These are phyloP conservation scores for Stigmatopora argus DNA, from an alignment of 2,113 vertebrate genomes.

Conservation along the genomic window DNA sequence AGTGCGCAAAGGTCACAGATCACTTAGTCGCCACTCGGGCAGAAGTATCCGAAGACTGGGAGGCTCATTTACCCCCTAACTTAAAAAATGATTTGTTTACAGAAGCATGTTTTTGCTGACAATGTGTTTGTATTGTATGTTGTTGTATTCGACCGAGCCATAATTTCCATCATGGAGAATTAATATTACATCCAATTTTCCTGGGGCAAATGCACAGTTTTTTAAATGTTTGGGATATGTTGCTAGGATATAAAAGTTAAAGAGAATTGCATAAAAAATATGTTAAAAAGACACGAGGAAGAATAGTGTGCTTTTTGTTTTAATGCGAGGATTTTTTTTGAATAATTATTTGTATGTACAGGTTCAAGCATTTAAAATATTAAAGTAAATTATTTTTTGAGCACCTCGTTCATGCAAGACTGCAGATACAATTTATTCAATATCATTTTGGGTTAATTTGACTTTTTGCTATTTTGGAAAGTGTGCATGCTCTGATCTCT, in stretches of 20 bases:
- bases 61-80: no score
- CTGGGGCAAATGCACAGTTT: slow-evolving; percentile 3
- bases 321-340: no score
- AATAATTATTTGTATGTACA: not conserved
- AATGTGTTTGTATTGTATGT: not conserved
- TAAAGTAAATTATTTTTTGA: not conserved
- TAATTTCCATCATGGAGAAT: no score
- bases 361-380: not conserved
- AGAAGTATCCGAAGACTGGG: no score
- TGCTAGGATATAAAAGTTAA: slow-evolving; percentile 59
- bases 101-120: no score
- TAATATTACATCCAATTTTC: no score
- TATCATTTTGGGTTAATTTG: not conserved
- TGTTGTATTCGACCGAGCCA: not conserved
- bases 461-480: not conserved
- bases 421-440: not conserved
- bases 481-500: not conserved
- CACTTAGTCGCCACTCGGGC: slow-evolving; percentile 20
- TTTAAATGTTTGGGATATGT: slow-evolving; percentile 42
- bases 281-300: slow-evolving; percentile 10
- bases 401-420: not conserved
- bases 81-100: no score
- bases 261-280: not conserved
- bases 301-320: no score
- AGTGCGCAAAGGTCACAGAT: slow-evolving; percentile 40